Conservation (phyloP, 2,113 vertebrate species). For the Strix aluco region DNA sequence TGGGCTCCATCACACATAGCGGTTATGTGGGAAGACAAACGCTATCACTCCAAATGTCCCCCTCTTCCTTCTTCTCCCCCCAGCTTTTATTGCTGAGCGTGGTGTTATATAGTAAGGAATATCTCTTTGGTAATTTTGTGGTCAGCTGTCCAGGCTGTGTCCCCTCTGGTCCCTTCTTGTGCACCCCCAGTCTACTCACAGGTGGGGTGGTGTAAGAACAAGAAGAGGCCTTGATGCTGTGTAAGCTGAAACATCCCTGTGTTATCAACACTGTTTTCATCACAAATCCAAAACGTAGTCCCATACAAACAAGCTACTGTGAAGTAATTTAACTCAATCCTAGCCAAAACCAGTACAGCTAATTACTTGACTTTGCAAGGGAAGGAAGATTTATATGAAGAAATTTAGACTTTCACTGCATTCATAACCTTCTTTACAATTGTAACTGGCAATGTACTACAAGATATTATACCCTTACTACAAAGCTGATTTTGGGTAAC, state of each 20-base stretch:
- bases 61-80: no score
- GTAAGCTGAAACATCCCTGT: neutral
- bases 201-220: neutral
- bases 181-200: fast-evolving
- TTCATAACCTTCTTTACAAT: neutral
- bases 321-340: neutral
- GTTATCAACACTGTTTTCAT: neutral
- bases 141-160: neutral
- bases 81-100: no score
- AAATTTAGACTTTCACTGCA: neutral
- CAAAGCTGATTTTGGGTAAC: neutral
- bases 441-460: neutral
- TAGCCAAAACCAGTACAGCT: neutral
- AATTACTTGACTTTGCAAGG: neutral
- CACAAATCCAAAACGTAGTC: neutral
- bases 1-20: neutral
- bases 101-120: neutral
- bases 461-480: neutral
- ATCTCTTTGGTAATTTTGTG: neutral
- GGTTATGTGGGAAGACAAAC: no score
- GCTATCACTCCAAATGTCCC: no score
- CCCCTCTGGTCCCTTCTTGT: neutral
- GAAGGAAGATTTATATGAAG: neutral
- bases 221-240: neutral
- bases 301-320: neutral